Percentiles rank a stretch among this genome's conserved stretches.
phyloP scores from a whole-genome alignment of 2,888 invertebrate species.

The Cantharis lateralis region DNA sequence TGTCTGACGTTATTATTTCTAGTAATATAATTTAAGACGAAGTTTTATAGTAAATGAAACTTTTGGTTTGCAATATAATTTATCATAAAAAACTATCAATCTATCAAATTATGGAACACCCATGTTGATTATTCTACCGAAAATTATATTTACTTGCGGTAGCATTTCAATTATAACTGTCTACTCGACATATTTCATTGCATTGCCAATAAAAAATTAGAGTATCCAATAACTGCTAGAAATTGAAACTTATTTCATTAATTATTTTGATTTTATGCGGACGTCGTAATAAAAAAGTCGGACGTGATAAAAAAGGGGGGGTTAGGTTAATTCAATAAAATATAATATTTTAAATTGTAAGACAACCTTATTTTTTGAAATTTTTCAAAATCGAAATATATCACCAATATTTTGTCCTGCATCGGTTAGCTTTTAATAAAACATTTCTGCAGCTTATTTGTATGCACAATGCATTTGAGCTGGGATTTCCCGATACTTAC shows the following conservation, averaged over 20 bases:
- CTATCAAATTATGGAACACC: slow-evolving; percentile 2
- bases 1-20: neutral
- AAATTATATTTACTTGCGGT: neutral
- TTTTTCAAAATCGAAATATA: too few relatives aligned
- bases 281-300: too few relatives aligned
- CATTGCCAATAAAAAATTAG: neutral
- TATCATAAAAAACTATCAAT: slow-evolving; percentile 3
- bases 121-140: slow-evolving; percentile 1
- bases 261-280: too few relatives aligned
- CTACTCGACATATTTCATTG: neutral
- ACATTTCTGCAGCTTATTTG: too few relatives aligned
- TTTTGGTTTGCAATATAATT: neutral
- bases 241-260: neutral
- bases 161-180: slow-evolving; percentile 3
- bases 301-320: too few relatives aligned
- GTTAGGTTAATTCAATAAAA: too few relatives aligned
- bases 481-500: too few relatives aligned
- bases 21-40: neutral
- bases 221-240: neutral
- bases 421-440: too few relatives aligned
- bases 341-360: too few relatives aligned
- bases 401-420: too few relatives aligned
- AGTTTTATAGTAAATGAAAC: slow-evolving; percentile 1
- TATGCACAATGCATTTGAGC: too few relatives aligned
- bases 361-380: too few relatives aligned